phyloP scores from a whole-genome alignment of 2,113 vertebrate genomes.

The Willisornis vidua region DNA sequence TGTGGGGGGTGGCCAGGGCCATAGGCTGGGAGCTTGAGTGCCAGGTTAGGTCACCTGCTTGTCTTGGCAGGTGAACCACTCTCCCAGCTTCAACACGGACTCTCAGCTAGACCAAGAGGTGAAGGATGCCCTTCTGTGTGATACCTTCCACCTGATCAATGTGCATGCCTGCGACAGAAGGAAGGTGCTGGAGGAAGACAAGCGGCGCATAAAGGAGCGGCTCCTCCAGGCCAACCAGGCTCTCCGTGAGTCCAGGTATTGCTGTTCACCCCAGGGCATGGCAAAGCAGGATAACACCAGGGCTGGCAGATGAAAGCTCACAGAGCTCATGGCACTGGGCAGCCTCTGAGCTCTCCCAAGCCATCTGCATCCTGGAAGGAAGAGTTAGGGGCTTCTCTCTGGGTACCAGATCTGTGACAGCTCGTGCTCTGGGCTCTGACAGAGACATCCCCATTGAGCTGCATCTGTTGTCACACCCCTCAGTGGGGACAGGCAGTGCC shows the following conservation, averaged over 20 bases:
- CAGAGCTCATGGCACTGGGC: fast-evolving
- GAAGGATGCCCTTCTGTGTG: slow-evolving; percentile 79
- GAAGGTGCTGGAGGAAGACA: slow-evolving; percentile 79
- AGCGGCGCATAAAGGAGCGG: slow-evolving; percentile 69
- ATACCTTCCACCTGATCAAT: slow-evolving; percentile 76
- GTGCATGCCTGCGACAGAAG: slow-evolving; percentile 70
- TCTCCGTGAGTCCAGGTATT: slow-evolving; percentile 61
- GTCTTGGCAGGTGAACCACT: slow-evolving; percentile 79
- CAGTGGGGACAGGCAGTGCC: neutral
- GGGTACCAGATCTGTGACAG: neutral
- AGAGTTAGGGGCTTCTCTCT: neutral
- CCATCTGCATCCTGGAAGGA: neutral
- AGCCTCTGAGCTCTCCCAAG: neutral
- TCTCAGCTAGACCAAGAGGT: slow-evolving; percentile 77
- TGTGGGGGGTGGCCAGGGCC: fast-evolving
- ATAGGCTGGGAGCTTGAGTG: neutral
- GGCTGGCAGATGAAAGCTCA: neutral
- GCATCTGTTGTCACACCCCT: neutral
- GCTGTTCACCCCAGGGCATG: neutral
- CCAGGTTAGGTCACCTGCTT: neutral
- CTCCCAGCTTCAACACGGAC: slow-evolving; percentile 81
- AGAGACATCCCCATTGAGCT: neutral
- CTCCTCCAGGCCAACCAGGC: slow-evolving; percentile 65
- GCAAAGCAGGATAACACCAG: neutral
- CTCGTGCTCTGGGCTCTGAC: neutral